Evolutionary conservation across 2,113 vertebrate genomes (phyloP).

Genomic region (Acanthisitta chloris): DNA sequence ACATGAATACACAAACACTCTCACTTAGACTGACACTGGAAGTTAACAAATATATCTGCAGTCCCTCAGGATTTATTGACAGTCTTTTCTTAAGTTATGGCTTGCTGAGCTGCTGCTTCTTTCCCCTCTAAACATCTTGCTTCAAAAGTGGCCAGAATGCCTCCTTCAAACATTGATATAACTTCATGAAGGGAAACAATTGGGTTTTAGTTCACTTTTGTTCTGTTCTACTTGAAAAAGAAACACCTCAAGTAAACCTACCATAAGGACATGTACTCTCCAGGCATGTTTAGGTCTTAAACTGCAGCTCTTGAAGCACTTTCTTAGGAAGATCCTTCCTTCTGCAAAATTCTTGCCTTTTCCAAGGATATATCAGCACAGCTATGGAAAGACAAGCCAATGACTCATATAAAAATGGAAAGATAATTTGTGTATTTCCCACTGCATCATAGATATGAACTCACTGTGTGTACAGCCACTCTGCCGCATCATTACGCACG

Average conservation of each 20-base stretch:
- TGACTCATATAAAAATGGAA: background rate
- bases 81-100: background rate
- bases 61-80: constrained; percentile 5
- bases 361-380: background rate
- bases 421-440: background rate
- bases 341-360: background rate
- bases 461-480: background rate
- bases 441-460: background rate
- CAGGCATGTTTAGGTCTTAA: background rate
- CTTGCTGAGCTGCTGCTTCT: background rate
- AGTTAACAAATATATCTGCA: constrained; percentile 33
- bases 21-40: background rate
- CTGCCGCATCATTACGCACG: background rate
- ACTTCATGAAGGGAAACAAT: background rate
- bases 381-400: background rate
- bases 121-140: background rate
- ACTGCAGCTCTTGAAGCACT: background rate
- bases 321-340: background rate
- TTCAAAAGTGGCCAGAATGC: background rate
- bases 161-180: background rate
- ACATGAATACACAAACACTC: background rate
- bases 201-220: background rate
- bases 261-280: background rate
- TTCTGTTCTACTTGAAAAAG: background rate
- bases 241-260: background rate